Percentiles rank a stretch among this genome's conserved stretches.
Evolutionary conservation across 2,113 vertebrate genomes (phyloP).

Genomic region (Ctenomys sociabilis): DNA sequence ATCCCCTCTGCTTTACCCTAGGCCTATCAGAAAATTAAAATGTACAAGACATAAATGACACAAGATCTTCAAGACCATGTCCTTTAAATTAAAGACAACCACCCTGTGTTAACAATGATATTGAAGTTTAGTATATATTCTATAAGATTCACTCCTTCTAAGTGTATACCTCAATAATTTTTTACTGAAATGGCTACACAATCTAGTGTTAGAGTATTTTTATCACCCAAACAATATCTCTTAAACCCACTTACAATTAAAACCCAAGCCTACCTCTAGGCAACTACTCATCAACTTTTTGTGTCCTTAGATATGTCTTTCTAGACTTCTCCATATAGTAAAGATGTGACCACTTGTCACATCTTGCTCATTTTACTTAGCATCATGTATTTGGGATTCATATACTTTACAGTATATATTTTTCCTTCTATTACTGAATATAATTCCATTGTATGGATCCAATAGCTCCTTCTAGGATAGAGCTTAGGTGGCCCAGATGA

Average conservation of each 20-base stretch:
- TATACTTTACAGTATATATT: background rate
- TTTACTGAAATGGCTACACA: slow-evolving; percentile 36
- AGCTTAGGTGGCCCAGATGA: background rate
- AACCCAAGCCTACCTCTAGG: background rate
- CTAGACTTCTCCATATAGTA: background rate
- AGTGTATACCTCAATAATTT: slow-evolving; percentile 40
- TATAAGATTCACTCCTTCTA: slow-evolving; percentile 14
- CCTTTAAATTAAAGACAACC: slow-evolving; percentile 32
- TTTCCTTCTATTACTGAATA: background rate
- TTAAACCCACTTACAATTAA: background rate
- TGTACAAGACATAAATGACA: slow-evolving; percentile 1
- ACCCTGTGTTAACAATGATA: background rate
- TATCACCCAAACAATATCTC: background rate
- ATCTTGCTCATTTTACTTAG: slow-evolving; percentile 33
- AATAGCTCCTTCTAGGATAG: background rate
- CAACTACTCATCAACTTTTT: background rate
- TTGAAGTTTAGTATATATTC: slow-evolving; percentile 9
- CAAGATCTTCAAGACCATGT: background rate
- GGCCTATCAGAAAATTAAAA: background rate
- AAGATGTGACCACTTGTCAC: background rate
- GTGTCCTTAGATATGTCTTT: background rate
- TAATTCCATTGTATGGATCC: background rate
- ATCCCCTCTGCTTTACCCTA: background rate
- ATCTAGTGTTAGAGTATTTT: slow-evolving; percentile 43
- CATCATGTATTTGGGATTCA: background rate